Percentiles rank a stretch among this genome's conserved stretches.
Conservation (phyloP, 30 jellyfish, hydroid and myxozoan species). For the Aurelia coerulea region DNA sequence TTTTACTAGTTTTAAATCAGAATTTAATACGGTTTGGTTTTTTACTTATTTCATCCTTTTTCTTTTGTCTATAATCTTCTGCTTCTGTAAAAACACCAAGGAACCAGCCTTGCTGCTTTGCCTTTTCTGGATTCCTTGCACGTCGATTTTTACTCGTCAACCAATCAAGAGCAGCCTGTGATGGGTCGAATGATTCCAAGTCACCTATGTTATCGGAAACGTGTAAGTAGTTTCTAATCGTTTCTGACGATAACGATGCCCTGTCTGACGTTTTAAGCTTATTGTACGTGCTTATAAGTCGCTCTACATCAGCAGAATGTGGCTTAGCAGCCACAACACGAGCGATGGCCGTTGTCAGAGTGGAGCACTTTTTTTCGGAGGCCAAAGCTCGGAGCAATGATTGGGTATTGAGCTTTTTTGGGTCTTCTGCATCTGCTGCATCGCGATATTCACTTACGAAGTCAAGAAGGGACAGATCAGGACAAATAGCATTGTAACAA, state of each 20-base stretch:
- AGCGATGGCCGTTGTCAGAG: conserved; percentile 35
- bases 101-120: background rate
- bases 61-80: too few species aligned
- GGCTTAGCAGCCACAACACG: conserved; percentile 60
- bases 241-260: conserved; percentile 22
- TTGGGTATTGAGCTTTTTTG: background rate
- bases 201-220: too few species aligned
- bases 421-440: conserved; percentile 13
- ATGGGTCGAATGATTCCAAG: too few species aligned
- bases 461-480: conserved; percentile 9
- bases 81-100: background rate
- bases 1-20: too few species aligned
- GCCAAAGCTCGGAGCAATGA: conserved; percentile 16
- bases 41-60: too few species aligned
- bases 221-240: too few species aligned
- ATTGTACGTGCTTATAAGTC: conserved; percentile 36
- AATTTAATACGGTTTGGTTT: too few species aligned
- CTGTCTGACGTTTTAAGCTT: conserved; percentile 37
- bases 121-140: background rate
- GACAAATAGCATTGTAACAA: conserved; percentile 14
- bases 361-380: background rate
- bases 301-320: conserved; percentile 60
- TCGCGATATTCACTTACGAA: conserved; percentile 13
- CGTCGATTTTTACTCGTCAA: conserved; percentile 6
- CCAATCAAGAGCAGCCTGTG: conserved; percentile 55